phyloP scores from a whole-genome alignment of 1,140 invertebrate genomes.

The Thaumatotibia leucotreta region DNA sequence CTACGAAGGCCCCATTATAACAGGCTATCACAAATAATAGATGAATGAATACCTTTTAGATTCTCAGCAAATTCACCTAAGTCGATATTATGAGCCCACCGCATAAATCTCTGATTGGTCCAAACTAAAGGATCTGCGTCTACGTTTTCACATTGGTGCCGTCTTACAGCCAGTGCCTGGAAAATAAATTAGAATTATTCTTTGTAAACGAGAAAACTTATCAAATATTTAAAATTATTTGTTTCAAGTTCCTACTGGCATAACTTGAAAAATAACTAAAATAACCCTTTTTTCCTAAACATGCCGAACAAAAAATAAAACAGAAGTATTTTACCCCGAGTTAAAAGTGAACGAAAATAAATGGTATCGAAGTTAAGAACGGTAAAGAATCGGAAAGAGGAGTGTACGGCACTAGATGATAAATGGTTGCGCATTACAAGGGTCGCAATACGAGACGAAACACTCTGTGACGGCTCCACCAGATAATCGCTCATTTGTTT shows the following conservation, averaged over 20 bases:
- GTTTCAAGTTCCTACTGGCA: too few relatives aligned
- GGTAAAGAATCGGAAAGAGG: constrained; percentile 29
- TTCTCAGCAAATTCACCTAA: constrained; percentile 95
- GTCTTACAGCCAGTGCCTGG: constrained; percentile 89
- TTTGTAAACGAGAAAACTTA: too few relatives aligned
- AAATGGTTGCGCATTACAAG: constrained; percentile 45
- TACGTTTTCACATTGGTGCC: constrained; percentile 91
- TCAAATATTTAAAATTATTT: too few relatives aligned
- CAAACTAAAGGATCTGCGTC: constrained; percentile 95
- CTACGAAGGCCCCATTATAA: background rate
- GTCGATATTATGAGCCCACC: constrained; percentile 95
- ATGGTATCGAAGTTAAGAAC: constrained; percentile 38
- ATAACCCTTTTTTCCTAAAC: constrained; percentile 1
- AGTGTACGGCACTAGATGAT: constrained; percentile 40
- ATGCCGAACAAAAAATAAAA: background rate
- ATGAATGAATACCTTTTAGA: constrained; percentile 86
- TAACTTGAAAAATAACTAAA: too few relatives aligned
- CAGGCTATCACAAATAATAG: background rate
- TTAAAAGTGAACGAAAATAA: constrained; percentile 16
- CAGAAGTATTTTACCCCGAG: background rate
- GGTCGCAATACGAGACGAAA: constrained; percentile 37
- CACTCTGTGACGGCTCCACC: constrained; percentile 45
- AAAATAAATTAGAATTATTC: constrained; percentile 25
- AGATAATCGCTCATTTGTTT: constrained; percentile 52
- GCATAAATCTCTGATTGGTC: constrained; percentile 95